These are phyloP conservation scores for Hypolimnas misippus DNA, from an alignment of 2,888 invertebrate genomes.

Conservation along the genomic window DNA sequence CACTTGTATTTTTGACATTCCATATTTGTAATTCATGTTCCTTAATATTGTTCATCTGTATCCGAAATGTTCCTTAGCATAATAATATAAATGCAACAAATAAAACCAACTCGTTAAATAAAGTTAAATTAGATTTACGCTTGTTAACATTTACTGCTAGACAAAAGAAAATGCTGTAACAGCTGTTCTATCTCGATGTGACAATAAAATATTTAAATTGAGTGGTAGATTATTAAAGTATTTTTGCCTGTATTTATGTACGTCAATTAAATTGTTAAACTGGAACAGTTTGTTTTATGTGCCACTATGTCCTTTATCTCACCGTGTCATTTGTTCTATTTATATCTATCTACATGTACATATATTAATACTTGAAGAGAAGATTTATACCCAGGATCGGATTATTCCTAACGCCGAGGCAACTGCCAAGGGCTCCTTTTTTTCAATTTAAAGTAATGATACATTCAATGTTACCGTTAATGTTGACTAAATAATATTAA, in stretches of 20 bases:
- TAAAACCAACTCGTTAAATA: not conserved
- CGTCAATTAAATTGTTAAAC: slow-evolving; percentile 71
- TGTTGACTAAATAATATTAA: too few species aligned
- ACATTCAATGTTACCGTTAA: too few species aligned
- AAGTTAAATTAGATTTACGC: not conserved
- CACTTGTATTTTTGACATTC: not conserved
- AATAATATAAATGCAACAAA: not conserved
- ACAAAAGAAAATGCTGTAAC: slow-evolving; percentile 7
- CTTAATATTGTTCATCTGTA: not conserved
- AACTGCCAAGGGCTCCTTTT: too few species aligned
- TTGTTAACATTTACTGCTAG: slow-evolving; percentile 10
- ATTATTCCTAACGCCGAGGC: too few species aligned
- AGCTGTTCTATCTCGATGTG: slow-evolving; percentile 33
- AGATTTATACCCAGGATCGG: too few species aligned
- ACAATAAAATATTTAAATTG: slow-evolving; percentile 46
- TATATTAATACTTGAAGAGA: too few species aligned
- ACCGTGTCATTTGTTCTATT: not conserved
- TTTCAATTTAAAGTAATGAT: too few species aligned
- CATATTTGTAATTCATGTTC: not conserved
- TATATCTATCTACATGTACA: too few species aligned
- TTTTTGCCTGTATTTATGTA: slow-evolving; percentile 44
- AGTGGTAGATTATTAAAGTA: slow-evolving; percentile 34
- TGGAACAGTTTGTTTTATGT: slow-evolving; percentile 35
- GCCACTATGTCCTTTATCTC: slow-evolving; percentile 7
- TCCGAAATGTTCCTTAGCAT: not conserved